These are phyloP conservation scores for Pitangus sulphuratus DNA, from an alignment of 2,797 vertebrate genomes.

Conservation along the genomic window DNA sequence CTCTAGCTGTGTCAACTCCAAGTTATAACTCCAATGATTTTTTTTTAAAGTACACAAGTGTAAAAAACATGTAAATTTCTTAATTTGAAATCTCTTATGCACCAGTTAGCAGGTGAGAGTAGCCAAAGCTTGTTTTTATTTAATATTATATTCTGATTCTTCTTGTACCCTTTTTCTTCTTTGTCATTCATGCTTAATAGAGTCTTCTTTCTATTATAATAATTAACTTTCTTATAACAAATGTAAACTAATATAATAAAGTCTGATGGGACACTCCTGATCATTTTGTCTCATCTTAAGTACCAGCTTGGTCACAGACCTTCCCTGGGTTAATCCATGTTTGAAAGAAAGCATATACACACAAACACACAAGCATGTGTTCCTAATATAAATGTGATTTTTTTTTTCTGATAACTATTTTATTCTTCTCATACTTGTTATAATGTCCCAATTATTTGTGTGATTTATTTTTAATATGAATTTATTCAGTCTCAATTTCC, in stretches of 20 bases:
- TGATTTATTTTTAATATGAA: background rate
- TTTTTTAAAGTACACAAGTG: conserved; percentile 21
- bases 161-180: background rate
- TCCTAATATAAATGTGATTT: background rate
- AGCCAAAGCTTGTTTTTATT: background rate
- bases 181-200: background rate
- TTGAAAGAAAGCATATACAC: background rate
- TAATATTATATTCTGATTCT: background rate
- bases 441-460: background rate
- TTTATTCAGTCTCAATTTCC: background rate
- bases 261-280: background rate
- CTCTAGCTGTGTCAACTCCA: conserved; percentile 35
- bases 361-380: rapidly evolving
- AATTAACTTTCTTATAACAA: background rate
- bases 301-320: background rate
- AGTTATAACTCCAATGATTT: conserved; percentile 37
- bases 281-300: background rate
- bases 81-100: conserved; percentile 44
- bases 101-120: conserved; percentile 44
- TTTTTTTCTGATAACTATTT: background rate
- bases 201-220: background rate
- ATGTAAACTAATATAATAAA: background rate
- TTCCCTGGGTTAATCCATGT: background rate
- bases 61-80: background rate
- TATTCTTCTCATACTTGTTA: background rate